Evolutionary conservation across 2,797 vertebrate genomes (phyloP), one percentile per base, ranked within the genome.

Genomic region (Brachymystax lenok): DNA sequence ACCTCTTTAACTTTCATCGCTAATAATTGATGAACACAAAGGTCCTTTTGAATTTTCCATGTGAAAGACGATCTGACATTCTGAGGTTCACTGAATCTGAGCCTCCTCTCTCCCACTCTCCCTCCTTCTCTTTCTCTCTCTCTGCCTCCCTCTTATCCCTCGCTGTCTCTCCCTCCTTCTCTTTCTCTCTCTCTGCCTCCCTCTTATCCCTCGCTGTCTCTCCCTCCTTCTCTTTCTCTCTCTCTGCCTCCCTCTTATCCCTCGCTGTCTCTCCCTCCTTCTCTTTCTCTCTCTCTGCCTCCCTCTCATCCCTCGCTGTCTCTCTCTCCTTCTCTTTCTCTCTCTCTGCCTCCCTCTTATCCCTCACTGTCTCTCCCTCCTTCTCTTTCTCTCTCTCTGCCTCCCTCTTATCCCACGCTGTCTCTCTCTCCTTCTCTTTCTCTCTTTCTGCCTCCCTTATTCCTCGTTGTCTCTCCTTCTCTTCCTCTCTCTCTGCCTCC

Each of bases 21-120:
- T 81, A 82, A 89, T 90, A 89, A 90, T 83, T 88, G 82, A 91
- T 84, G 82, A 86, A 89, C 85, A 92, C 86, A 90, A 90, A 91
- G 87, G 83, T 80, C 87, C 86, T 89, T 74, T 91, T 90, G 83
- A 90, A 88, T 89, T 84, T 88, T 88, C 85, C 85, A 89, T 84
- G 86, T 84, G 87, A 88, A 89, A 88, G 82, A 82, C 79, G 86
- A 89, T 87, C 88, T 78, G 85, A 89, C 85, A 86, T 90, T 87
- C 14, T 77, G 87, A 87, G 84, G 89, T 92, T 91, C 87, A 88
- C 46, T 85, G 84, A 89, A 77, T 87, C 80, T 28, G 78, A 84
- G 83, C 85, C 70, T 68, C 76, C 67, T 71, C 27, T 51, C 19
- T 14, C 27, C 50, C 33, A 14, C 13, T 56, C 61, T 66, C 66